phyloP scores from a whole-genome alignment of 2,113 vertebrate genomes.

The Brachionichthys hirsutus region DNA sequence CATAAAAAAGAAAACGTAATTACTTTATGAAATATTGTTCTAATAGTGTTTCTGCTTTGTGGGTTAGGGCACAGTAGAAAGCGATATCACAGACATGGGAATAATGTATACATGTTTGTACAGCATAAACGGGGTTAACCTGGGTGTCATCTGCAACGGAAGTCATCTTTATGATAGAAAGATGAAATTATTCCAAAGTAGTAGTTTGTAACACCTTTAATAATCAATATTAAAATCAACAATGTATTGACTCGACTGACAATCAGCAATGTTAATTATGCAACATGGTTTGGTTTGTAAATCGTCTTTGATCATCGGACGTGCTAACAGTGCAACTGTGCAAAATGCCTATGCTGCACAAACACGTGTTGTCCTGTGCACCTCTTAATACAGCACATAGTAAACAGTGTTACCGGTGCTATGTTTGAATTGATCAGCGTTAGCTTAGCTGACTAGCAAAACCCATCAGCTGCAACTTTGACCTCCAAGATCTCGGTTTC shows the following conservation, averaged over 20 bases:
- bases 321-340: not conserved
- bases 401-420: not conserved
- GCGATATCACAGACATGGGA: conserved; percentile 15
- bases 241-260: not conserved
- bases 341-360: not conserved
- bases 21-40: conserved; percentile 38
- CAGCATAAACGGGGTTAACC: not conserved
- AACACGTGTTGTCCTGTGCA: not conserved
- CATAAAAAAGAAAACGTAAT: conserved; percentile 29
- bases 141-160: not conserved
- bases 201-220: no score
- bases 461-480: not conserved
- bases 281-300: not conserved
- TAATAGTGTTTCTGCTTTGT: conserved; percentile 42
- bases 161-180: conserved; percentile 6
- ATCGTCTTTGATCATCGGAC: not conserved
- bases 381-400: not conserved
- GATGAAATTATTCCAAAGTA: no score
- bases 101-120: conserved; percentile 29
- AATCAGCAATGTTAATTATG: conserved; percentile 2
- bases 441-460: not conserved
- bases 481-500: not conserved
- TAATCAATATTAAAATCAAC: not conserved
- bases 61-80: conserved; percentile 6
- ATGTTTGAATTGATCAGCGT: not conserved